Conservation (phyloP, 1,140 invertebrate species). For the Thaumatotibia leucotreta region DNA sequence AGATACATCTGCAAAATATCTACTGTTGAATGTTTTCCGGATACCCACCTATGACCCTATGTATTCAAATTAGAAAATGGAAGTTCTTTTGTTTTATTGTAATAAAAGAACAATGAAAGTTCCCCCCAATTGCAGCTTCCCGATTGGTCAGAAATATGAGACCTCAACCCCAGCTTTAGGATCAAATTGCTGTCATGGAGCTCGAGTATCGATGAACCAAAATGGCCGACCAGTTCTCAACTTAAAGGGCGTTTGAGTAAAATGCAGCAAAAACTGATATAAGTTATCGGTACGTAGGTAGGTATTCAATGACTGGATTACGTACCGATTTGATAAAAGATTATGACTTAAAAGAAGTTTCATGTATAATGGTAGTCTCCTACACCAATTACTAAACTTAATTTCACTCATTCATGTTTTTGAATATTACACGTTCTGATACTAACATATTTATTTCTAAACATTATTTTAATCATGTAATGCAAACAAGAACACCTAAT, state of each 20-base stretch:
- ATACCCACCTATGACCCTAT: background rate
- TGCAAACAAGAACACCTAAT: too few species aligned
- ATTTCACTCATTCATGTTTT: too few species aligned
- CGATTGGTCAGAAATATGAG: constrained; percentile 53
- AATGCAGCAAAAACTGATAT: background rate
- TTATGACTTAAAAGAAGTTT: too few species aligned
- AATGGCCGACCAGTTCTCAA: constrained; percentile 46
- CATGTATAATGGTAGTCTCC: too few species aligned
- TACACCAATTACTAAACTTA: too few species aligned
- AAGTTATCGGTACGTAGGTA: background rate
- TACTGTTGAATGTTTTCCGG: background rate
- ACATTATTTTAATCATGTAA: too few species aligned
- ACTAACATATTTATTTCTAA: too few species aligned
- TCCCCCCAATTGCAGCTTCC: constrained; percentile 20
- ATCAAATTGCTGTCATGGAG: constrained; percentile 64
- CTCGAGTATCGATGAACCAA: constrained; percentile 65
- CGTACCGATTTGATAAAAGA: too few species aligned
- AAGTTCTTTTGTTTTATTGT: background rate
- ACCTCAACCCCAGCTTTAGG: constrained; percentile 53
- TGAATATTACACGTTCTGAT: too few species aligned
- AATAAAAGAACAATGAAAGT: background rate
- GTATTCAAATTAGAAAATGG: constrained; percentile 3
- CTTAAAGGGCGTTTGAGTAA: background rate
- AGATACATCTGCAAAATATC: background rate
- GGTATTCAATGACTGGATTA: background rate